Conservation (phyloP, 2,113 vertebrate genomes). For the Phoxinus phoxinus region DNA sequence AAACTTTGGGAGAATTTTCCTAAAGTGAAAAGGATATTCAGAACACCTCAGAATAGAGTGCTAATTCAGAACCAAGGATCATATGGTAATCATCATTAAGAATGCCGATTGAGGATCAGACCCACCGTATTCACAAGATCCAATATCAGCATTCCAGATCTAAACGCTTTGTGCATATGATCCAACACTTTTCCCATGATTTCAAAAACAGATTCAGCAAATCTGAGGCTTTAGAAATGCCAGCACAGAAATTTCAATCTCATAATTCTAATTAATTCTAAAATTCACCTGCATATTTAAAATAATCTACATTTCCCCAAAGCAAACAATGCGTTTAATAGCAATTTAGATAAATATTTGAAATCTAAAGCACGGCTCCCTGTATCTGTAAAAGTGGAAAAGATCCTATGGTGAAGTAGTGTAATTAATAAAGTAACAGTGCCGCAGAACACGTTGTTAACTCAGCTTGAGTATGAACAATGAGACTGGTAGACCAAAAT, state of each 20-base stretch:
- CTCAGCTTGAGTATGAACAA: neutral
- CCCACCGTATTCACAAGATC: neutral
- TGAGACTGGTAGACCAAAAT: neutral
- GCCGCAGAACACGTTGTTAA: neutral
- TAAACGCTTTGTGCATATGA: neutral
- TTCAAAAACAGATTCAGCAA: neutral
- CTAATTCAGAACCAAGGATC: neutral
- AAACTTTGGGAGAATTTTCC: slow-evolving; percentile 1
- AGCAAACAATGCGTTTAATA: neutral
- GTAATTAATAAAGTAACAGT: slow-evolving; percentile 3
- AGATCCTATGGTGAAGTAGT: neutral
- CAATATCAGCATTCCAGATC: slow-evolving; percentile 4
- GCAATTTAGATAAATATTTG: neutral
- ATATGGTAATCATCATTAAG: neutral
- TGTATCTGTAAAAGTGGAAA: neutral
- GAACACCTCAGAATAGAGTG: neutral
- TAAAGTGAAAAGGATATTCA: slow-evolving; percentile 1
- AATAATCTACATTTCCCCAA: neutral
- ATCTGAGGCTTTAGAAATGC: neutral
- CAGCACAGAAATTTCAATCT: neutral
- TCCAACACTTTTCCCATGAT: neutral
- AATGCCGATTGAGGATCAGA: slow-evolving; percentile 12
- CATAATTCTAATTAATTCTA: neutral
- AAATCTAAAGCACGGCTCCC: neutral
- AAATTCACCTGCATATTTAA: neutral